A percentile compares a stretch with the other conserved stretches of the same genome.
phyloP scores from a whole-genome alignment of 2,113 vertebrate genomes.

The Tupaia chinensis region DNA sequence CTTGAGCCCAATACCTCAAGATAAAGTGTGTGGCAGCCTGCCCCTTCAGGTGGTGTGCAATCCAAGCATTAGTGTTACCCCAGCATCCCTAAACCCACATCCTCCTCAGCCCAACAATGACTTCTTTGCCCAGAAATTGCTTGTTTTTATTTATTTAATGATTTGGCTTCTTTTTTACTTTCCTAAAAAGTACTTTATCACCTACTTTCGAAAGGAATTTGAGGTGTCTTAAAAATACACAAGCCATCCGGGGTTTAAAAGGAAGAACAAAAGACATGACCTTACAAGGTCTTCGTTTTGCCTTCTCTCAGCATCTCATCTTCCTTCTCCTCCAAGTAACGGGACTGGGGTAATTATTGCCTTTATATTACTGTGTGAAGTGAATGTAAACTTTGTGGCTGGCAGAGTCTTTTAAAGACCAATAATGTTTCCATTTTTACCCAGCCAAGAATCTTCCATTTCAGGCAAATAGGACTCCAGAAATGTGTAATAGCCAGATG shows the following conservation, averaged over 20 bases:
- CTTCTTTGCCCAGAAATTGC: too few species aligned
- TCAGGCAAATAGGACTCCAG: not conserved
- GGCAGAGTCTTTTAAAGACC: not conserved
- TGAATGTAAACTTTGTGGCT: not conserved
- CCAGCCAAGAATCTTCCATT: not conserved
- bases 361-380: not conserved
- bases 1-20: not conserved
- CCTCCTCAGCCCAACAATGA: not conserved
- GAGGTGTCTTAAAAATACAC: not conserved
- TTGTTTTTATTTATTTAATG: not conserved
- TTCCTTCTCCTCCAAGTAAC: not conserved
- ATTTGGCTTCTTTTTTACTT: not conserved
- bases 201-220: not conserved
- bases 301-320: not conserved
- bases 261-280: not conserved
- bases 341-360: fast-evolving
- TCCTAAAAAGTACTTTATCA: not conserved
- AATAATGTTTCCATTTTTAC: not conserved
- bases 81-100: not conserved
- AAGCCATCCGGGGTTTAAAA: not conserved
- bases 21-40: too few species aligned
- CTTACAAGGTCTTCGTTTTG: not conserved
- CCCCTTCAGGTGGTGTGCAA: fast-evolving
- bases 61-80: too few species aligned
- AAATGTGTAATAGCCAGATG: too few species aligned